A percentile compares a stretch with the other conserved stretches of the same genome.
These are phyloP conservation scores for Tribolium freemani DNA, from an alignment of 2,888 invertebrate genomes.

Conservation along the genomic window DNA sequence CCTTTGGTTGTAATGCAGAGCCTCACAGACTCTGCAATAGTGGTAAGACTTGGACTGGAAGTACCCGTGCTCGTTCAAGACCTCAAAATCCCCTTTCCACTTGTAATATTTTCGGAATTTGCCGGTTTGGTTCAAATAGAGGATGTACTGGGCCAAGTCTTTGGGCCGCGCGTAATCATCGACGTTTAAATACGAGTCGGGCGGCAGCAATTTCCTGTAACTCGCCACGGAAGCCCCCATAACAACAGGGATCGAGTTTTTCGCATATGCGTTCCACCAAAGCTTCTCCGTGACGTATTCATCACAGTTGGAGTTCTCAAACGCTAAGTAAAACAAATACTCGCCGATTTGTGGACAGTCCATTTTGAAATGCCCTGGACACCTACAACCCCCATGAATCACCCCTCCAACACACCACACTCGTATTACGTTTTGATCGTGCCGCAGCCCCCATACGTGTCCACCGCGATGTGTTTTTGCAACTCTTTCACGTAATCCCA, in stretches of 20 bases:
- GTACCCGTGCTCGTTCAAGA: slow-evolving; percentile 79
- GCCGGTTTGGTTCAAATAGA: slow-evolving; percentile 67
- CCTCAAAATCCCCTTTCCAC: slow-evolving; percentile 74
- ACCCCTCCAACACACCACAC: not conserved
- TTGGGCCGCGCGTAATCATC: slow-evolving; percentile 70
- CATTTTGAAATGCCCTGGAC: slow-evolving; percentile 74
- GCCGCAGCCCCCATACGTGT: slow-evolving; percentile 73
- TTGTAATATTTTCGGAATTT: slow-evolving; percentile 70
- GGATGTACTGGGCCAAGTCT: slow-evolving; percentile 71
- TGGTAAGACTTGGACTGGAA: slow-evolving; percentile 74
- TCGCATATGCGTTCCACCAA: slow-evolving; percentile 76
- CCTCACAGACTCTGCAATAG: slow-evolving; percentile 78
- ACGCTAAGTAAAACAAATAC: slow-evolving; percentile 79
- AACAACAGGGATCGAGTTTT: slow-evolving; percentile 76
- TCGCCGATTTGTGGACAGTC: slow-evolving; percentile 73
- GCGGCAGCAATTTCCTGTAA: slow-evolving; percentile 72
- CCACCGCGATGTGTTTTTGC: slow-evolving; percentile 72
- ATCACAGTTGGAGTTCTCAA: slow-evolving; percentile 79
- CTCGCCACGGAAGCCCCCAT: slow-evolving; percentile 71
- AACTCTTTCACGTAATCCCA: slow-evolving; percentile 72
- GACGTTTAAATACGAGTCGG: slow-evolving; percentile 75
- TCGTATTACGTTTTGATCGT: slow-evolving; percentile 48
- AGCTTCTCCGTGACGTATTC: slow-evolving; percentile 81
- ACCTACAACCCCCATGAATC: slow-evolving; percentile 65
- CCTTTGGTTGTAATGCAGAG: slow-evolving; percentile 74